These are phyloP conservation scores for Hydrochoerus hydrochaeris DNA, from an alignment of 2,113 vertebrate species.

Conservation along the genomic window DNA sequence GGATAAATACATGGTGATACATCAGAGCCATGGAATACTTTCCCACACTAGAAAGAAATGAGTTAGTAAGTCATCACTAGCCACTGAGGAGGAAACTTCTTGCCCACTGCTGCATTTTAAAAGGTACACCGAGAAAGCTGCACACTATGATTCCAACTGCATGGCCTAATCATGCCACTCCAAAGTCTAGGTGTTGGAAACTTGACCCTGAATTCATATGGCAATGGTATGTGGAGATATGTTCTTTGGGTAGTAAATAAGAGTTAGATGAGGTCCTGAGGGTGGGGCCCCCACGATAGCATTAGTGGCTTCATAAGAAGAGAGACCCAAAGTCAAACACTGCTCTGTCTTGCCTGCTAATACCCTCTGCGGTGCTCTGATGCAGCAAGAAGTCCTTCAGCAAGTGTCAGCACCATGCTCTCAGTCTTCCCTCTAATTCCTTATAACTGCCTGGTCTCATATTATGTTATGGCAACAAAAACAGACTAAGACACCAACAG, in stretches of 20 bases:
- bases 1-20: background rate
- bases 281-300: background rate
- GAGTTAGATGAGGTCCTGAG: background rate
- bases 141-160: background rate
- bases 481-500: background rate
- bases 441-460: background rate
- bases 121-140: background rate
- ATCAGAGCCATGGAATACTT: background rate
- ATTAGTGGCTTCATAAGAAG: background rate
- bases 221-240: background rate
- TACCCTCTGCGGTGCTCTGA: no score
- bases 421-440: background rate
- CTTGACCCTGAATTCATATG: background rate
- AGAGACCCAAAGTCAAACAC: background rate
- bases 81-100: background rate
- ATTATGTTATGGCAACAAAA: background rate
- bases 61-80: background rate
- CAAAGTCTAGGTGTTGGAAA: background rate
- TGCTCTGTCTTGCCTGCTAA: background rate
- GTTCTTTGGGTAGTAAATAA: background rate
- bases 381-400: background rate
- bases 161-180: no score
- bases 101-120: background rate
- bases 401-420: no score
- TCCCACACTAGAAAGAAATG: background rate